A percentile compares a stretch with the other conserved stretches of the same genome.
These are phyloP conservation scores for Eristalis arbustorum DNA, from an alignment of 2,888 invertebrate species.

Conservation along the genomic window DNA sequence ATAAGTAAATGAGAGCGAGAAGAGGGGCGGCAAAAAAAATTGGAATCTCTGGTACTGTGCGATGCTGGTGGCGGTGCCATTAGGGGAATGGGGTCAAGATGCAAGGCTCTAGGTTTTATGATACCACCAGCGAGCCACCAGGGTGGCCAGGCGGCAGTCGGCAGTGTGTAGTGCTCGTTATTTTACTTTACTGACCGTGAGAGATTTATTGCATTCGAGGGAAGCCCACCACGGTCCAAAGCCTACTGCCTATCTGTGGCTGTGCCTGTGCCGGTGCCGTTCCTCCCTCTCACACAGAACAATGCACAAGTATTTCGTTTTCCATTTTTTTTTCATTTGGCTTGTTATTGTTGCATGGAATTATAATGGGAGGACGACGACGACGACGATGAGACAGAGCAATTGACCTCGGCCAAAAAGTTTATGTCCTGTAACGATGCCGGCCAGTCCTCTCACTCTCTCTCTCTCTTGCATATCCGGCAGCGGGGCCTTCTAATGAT, in stretches of 20 bases:
- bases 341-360: slow-evolving; percentile 32
- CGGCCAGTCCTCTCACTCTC: slow-evolving; percentile 24
- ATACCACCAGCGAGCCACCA: slow-evolving; percentile 18
- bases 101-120: slow-evolving; percentile 69
- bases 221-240: not conserved
- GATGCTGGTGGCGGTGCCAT: slow-evolving; percentile 35
- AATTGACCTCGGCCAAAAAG: slow-evolving; percentile 69
- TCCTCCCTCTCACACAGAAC: slow-evolving; percentile 12
- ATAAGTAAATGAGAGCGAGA: slow-evolving; percentile 52
- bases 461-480: slow-evolving; percentile 43
- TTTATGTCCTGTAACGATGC: slow-evolving; percentile 66
- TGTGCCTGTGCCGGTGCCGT: too few species aligned
- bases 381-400: slow-evolving; percentile 30
- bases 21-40: not conserved
- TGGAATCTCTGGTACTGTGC: slow-evolving; percentile 33
- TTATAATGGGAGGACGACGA: slow-evolving; percentile 36
- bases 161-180: slow-evolving; percentile 48
- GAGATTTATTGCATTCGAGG: slow-evolving; percentile 57
- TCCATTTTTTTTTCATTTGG: not conserved
- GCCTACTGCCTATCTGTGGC: slow-evolving; percentile 22
- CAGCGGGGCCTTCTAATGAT: slow-evolving; percentile 60
- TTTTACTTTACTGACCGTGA: slow-evolving; percentile 68
- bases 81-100: slow-evolving; percentile 68
- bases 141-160: not conserved
- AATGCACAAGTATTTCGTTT: slow-evolving; percentile 33